Base-by-base conservation (phyloP, 2,888 invertebrate species). In the Drosophila parthenogenetica region DNA sequence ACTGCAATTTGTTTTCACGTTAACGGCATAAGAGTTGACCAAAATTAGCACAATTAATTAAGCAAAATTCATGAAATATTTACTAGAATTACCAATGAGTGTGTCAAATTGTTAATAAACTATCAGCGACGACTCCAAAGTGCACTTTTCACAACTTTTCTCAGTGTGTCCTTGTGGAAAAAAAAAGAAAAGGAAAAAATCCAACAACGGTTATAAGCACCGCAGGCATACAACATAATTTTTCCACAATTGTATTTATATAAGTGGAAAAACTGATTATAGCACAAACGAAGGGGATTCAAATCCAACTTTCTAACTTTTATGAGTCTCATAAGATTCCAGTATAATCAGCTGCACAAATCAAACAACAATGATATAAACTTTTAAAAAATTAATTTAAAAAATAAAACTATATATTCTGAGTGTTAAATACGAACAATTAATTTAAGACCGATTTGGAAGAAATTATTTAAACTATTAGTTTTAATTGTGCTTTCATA, bases 1-100 rank as follows among this genome's bases (percentile, higher is more conserved):
- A 70, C 59, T 76, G 76, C 66, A 73, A 66, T 69, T 77, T 72
- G 67, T 75, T 77, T 89, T 75, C 72, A 84, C 73, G 75, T 65
- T 79, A 81, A 79, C 60, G 42, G 39, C 46, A 25, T 62, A 71
- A 73, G 35, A 73, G 43, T 73, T 65, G 48, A 61, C 29, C 40
- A 55, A 69, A 29, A 57, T 71, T 67, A 60, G 19, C 54, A 61
- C 46, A 80, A 71, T 68, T 64, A 58, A 73, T 73, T 65, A 62
- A 55, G 13, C 29, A 79, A 77, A 77, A 65, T 58, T 68, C 17
- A 55, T 49, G 2, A 19, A 54, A 78, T 50, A 70, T 61, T 68
- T 14, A 62, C 14, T 3, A 55, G 2, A 63, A 65, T 60, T 65
- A 49, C 11, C 51, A 43, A 37, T 29, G 19, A 69, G 54, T 65